Conservation (phyloP, 2,113 vertebrate genomes). For the Bubo bubo region DNA sequence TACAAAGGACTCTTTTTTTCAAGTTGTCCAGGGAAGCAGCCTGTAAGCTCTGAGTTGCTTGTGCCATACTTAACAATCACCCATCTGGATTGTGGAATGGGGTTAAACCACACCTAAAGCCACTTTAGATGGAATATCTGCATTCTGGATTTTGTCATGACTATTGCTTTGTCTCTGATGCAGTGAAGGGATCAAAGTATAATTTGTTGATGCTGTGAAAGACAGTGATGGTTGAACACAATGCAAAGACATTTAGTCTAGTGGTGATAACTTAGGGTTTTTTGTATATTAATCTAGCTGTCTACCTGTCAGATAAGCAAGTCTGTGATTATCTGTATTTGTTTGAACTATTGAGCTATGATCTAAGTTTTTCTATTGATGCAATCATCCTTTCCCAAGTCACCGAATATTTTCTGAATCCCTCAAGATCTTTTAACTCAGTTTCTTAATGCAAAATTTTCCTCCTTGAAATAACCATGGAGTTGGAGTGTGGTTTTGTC, state of each 20-base stretch:
- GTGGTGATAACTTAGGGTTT: fast-evolving
- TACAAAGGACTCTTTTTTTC: neutral
- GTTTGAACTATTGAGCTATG: neutral
- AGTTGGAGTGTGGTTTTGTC: neutral
- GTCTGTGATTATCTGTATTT: neutral
- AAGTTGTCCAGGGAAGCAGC: neutral
- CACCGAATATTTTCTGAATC: neutral
- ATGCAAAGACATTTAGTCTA: neutral
- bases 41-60: neutral
- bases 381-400: neutral
- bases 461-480: neutral
- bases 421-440: neutral
- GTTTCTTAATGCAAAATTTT: neutral
- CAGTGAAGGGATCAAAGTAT: neutral
- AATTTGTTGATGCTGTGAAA: neutral
- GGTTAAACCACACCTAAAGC: neutral
- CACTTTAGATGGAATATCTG: neutral
- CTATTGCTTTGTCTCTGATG: neutral
- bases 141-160: neutral
- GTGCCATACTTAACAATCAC: neutral
- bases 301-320: neutral
- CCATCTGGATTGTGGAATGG: neutral
- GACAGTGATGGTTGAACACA: neutral
- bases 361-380: neutral
- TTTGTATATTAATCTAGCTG: neutral